Evolutionary conservation across 2,113 vertebrate species (phyloP).

Genomic region (Corynorhinus townsendii): DNA sequence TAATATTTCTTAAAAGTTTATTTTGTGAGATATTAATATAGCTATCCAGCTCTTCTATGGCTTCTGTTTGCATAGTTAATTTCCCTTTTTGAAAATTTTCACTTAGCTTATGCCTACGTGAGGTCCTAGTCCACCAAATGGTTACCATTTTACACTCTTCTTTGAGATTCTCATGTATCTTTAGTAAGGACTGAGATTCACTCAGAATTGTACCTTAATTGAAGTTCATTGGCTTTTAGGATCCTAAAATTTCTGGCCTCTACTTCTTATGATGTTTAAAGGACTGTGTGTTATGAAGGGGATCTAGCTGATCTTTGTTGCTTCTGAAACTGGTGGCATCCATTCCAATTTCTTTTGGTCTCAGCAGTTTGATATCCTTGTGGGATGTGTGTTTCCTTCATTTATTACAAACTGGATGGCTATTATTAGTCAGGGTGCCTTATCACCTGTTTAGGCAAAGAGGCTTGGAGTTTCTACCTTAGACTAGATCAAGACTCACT

Average conservation of each 20-base stretch:
- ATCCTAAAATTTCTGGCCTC: not conserved
- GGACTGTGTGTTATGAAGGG: not conserved
- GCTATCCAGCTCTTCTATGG: not conserved
- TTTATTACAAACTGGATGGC: not conserved
- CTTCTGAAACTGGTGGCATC: not conserved
- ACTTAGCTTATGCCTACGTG: not conserved
- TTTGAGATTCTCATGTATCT: not conserved
- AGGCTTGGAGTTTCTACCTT: not conserved
- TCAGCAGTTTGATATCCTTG: not conserved
- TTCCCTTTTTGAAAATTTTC: not conserved
- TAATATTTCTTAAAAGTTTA: not conserved
- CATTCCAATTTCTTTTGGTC: not conserved
- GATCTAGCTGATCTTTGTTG: not conserved
- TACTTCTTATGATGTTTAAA: not conserved
- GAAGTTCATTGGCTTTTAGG: not conserved
- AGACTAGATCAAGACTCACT: not conserved
- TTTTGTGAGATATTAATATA: not conserved
- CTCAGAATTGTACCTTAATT: not conserved
- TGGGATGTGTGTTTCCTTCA: not conserved
- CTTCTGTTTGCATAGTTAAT: not conserved
- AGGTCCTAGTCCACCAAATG: not conserved
- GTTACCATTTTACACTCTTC: not conserved
- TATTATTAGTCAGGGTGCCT: not conserved
- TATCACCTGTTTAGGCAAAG: not conserved
- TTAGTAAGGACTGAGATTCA: not conserved